phyloP scores from a whole-genome alignment of 2,888 invertebrate genomes.

The Diaperis boleti region DNA sequence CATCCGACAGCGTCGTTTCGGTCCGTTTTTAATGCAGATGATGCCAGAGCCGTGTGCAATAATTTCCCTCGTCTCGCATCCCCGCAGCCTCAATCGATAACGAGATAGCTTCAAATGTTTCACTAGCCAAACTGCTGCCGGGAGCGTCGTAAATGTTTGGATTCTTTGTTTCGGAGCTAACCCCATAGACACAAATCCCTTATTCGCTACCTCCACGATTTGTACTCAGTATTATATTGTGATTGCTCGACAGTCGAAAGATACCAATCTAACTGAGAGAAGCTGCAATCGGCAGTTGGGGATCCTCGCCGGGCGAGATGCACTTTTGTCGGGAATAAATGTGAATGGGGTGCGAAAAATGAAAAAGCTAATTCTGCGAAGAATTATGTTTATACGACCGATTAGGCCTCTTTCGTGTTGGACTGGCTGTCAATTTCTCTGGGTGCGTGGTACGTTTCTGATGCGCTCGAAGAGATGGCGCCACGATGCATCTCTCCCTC shows the following conservation, averaged over 20 bases:
- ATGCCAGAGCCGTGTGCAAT: constrained; percentile 40
- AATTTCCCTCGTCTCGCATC: constrained; percentile 50
- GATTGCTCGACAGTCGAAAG: constrained; percentile 49
- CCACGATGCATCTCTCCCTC: too few species aligned
- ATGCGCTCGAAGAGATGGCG: too few species aligned
- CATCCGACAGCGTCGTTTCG: neutral
- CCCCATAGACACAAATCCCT: constrained; percentile 62
- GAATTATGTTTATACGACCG: too few species aligned
- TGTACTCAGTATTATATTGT: constrained; percentile 52
- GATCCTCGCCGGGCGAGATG: too few species aligned
- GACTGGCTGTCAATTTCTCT: too few species aligned
- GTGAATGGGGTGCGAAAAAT: neutral
- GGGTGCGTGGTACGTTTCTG: too few species aligned
- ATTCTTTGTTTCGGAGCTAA: constrained; percentile 61
- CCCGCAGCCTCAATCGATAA: constrained; percentile 58
- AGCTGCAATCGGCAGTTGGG: constrained; percentile 39
- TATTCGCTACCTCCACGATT: constrained; percentile 59
- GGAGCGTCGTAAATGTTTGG: constrained; percentile 63
- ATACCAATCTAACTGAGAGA: constrained; percentile 51
- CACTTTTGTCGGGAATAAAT: too few species aligned
- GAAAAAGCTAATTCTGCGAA: too few species aligned
- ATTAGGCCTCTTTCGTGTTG: too few species aligned
- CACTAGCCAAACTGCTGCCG: constrained; percentile 61
- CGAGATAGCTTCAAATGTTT: constrained; percentile 63
- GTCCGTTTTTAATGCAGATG: constrained; percentile 34